These are phyloP conservation scores for Conops quadrifasciatus DNA, from an alignment of 2,888 invertebrate genomes.

Conservation along the genomic window DNA sequence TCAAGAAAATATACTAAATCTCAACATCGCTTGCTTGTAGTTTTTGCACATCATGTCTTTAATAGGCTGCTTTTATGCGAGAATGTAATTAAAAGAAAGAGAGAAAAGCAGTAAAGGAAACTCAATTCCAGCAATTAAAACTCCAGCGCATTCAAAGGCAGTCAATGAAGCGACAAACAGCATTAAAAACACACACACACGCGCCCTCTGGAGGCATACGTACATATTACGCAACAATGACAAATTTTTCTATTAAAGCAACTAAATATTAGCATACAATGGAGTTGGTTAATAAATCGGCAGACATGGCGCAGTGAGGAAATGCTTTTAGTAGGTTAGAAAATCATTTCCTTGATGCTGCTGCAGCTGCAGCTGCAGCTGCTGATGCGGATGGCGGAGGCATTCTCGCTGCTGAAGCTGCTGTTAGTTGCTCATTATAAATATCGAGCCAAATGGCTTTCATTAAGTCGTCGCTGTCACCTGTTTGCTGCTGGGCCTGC, in stretches of 20 bases:
- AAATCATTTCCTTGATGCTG: constrained; percentile 36
- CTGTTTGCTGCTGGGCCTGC: constrained; percentile 64
- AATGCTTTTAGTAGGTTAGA: constrained; percentile 18
- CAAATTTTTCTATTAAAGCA: constrained; percentile 17
- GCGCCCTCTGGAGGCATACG: neutral
- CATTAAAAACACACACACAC: neutral
- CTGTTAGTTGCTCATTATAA: constrained; percentile 63
- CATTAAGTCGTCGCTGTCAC: constrained; percentile 66
- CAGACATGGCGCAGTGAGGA: constrained; percentile 3
- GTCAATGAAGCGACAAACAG: no score
- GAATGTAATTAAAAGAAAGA: neutral
- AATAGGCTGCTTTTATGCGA: neutral
- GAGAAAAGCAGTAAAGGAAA: neutral
- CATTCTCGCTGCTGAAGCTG: constrained; percentile 35
- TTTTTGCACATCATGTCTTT: neutral
- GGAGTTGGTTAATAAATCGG: constrained; percentile 18
- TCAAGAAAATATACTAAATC: neutral
- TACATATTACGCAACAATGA: constrained; percentile 12
- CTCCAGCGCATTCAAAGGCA: neutral
- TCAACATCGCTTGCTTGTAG: neutral
- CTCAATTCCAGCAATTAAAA: neutral
- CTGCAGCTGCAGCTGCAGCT: constrained; percentile 50
- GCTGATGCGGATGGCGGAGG: neutral
- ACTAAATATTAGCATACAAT: constrained; percentile 32
- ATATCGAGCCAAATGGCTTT: constrained; percentile 67